Evolutionary conservation across 2,888 invertebrate genomes (phyloP), one percentile per base, ranked within the genome.

Genomic region (Phanerotoma sp.): DNA sequence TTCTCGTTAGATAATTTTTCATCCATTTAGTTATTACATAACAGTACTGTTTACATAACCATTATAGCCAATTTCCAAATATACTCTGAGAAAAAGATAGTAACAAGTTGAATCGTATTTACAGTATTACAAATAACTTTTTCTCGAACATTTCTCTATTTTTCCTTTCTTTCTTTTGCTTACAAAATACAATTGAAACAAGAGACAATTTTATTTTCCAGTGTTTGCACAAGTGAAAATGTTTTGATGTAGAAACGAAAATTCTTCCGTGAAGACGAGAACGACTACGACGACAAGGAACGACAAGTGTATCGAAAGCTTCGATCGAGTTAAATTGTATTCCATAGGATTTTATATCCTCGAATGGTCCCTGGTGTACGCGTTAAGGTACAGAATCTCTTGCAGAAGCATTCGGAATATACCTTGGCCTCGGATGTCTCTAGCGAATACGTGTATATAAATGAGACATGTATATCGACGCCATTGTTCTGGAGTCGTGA

Each of bases 401-500:
- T 20, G 21, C 22, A n/a, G 10, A 4, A n/a, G 25, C 21, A 28
- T 38, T 25, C n/a, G 9, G n/a, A 20, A 38, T 38, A 38, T 38
- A 38, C 20, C 21, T 18, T 15, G 15, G 25, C 22, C 28, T 35
- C 42, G 25, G 53, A 48, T 46, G 66, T 63, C 67, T 66, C 64
- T 38, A 62, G 58, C 62, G 62, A 66, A 65, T 63, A 66, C 67
- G 66, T 70, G 69, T 69, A 67, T 72, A 71, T 71, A 71, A 72
- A 72, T 71, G 71, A 71, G 71, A 71, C 71, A 72, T 71, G 70
- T 71, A 71, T 71, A 72, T 72, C 71, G 71, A 69, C 71, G 71
- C 71, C 71, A 72, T 72, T 71, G 71, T 72, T 71, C 70, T 67
- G 69, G 67, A 74, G 72, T 74, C 74, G 74, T 74, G 74, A 74